phyloP scores from a whole-genome alignment of 2,113 vertebrate genomes.

The Chamaetylas fuelleborni region DNA sequence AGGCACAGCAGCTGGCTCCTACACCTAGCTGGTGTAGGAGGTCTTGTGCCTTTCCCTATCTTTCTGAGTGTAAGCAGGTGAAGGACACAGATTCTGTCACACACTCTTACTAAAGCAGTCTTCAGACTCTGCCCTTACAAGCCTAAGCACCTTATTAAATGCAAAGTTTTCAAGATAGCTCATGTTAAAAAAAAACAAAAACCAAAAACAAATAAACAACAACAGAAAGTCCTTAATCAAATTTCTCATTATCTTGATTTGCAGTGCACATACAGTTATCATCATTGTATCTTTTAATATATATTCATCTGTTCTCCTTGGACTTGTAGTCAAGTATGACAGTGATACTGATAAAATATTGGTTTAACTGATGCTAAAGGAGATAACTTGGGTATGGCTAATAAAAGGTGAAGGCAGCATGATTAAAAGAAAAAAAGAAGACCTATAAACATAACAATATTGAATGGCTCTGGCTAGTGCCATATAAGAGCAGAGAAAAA shows the following conservation, averaged over 20 bases:
- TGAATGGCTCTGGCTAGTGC: neutral
- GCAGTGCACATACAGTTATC: neutral
- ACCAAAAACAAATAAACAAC: too few species aligned
- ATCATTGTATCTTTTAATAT: slow-evolving; percentile 30
- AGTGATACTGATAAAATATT: neutral
- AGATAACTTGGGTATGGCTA: neutral
- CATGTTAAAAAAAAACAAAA: neutral
- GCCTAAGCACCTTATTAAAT: neutral
- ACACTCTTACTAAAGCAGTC: neutral
- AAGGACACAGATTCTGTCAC: neutral
- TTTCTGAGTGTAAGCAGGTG: neutral
- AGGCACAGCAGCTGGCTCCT: neutral
- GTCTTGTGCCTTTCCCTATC: accelerated
- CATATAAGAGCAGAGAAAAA: accelerated
- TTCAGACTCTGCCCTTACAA: neutral
- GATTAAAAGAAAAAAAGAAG: neutral
- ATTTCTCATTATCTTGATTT: neutral
- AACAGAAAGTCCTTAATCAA: neutral
- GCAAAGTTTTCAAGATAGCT: neutral
- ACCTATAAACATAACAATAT: neutral
- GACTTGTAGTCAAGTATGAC: neutral
- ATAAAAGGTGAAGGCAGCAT: neutral
- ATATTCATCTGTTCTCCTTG: neutral
- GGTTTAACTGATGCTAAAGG: neutral
- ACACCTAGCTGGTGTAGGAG: neutral